Evolutionary conservation across 1,140 invertebrate species (phyloP).

Genomic region (Leptopilina clavipes): DNA sequence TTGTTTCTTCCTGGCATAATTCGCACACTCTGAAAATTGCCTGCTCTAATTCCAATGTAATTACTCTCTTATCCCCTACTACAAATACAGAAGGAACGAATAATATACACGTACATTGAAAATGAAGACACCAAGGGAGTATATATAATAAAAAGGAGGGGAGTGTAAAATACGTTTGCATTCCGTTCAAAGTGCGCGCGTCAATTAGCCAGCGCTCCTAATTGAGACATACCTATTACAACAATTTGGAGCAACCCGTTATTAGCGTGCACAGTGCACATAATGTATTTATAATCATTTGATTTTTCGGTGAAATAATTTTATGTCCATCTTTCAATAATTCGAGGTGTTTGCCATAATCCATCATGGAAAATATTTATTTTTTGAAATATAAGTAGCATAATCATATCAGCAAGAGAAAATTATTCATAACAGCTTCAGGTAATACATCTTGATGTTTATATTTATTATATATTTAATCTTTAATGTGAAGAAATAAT

Average conservation of each 20-base stretch:
- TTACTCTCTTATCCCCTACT: conserved; percentile 64
- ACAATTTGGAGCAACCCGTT: conserved; percentile 56
- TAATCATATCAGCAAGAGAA: too few relatives aligned
- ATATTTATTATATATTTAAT: too few relatives aligned
- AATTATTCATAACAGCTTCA: too few relatives aligned
- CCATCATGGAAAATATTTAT: background rate
- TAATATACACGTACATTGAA: background rate
- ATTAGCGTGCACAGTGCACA: background rate
- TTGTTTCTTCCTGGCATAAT: conserved; percentile 62
- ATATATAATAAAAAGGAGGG: conserved; percentile 29
- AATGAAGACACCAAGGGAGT: conserved; percentile 36
- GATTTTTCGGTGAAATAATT: conserved; percentile 56
- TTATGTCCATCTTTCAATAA: background rate
- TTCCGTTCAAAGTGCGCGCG: conserved; percentile 60
- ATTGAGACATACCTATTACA: conserved; percentile 71
- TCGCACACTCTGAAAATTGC: conserved; percentile 55
- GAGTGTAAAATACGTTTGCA: conserved; percentile 49
- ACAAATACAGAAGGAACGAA: conserved; percentile 16
- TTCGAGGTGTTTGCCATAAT: background rate
- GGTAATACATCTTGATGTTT: too few relatives aligned
- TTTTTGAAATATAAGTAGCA: too few relatives aligned
- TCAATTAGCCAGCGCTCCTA: conserved; percentile 68
- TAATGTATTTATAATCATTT: conserved; percentile 67
- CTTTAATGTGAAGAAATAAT: too few relatives aligned
- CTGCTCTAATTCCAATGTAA: conserved; percentile 67